phyloP scores from a whole-genome alignment of 2,113 vertebrate species.

The Malurus cyaneus region DNA sequence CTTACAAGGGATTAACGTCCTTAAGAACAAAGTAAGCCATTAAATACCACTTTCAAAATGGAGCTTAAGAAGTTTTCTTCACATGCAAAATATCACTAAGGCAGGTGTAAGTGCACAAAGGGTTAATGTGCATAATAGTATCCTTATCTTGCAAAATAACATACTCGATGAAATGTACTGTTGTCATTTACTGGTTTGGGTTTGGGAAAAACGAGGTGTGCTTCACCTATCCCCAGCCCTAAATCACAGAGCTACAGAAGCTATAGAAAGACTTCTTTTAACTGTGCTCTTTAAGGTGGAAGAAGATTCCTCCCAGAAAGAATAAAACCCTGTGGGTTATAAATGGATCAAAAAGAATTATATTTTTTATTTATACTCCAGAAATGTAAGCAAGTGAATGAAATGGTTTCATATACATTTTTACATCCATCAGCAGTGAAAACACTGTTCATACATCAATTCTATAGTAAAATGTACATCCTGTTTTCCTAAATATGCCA shows the following conservation, averaged over 20 bases:
- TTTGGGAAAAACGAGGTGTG: neutral
- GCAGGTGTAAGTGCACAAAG: neutral
- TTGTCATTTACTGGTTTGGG: neutral
- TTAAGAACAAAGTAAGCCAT: neutral
- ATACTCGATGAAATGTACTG: neutral
- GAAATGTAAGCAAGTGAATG: constrained; percentile 81
- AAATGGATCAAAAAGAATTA: constrained; percentile 83
- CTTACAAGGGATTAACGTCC: neutral
- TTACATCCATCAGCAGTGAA: constrained; percentile 82
- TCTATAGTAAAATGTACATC: constrained; percentile 81
- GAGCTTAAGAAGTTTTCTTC: neutral
- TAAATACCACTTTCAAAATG: neutral
- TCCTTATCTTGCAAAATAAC: neutral
- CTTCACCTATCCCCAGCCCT: neutral
- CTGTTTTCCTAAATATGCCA: constrained; percentile 68
- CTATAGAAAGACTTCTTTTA: constrained; percentile 35
- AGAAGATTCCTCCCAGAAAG: constrained; percentile 66
- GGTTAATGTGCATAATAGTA: neutral
- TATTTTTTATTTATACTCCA: constrained; percentile 84
- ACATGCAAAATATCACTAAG: neutral
- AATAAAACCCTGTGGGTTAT: constrained; percentile 78
- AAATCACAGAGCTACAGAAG: constrained; percentile 45
- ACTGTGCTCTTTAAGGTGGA: constrained; percentile 43
- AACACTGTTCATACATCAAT: constrained; percentile 82
- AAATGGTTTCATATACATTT: constrained; percentile 85